Base-by-base conservation (phyloP, 2,797 vertebrate species). In the Hyperoplus immaculatus region DNA sequence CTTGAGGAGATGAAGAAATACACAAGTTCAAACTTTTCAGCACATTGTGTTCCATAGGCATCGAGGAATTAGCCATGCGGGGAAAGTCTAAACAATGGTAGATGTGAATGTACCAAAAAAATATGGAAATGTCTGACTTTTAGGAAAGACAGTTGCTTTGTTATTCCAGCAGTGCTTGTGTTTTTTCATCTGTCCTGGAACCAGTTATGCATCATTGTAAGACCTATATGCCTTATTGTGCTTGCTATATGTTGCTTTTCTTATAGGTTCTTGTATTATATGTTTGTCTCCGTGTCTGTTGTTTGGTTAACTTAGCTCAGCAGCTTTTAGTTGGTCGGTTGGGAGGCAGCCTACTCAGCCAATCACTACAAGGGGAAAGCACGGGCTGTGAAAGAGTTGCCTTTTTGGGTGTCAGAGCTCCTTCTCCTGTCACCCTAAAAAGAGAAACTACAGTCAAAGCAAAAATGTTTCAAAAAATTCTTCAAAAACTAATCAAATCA, bases 1-100 rank as follows among this genome's bases (percentile, higher is more conserved):
- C n/a, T 66, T 59, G 72, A 85, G 69, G 56, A 74, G 36, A 76
- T 72, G 58, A 80, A 82, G 39, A 85, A 90, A 87, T 80, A 66
- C 71, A 84, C 67, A 68, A 69, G 69, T 75, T 89, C 77, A 82
- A 79, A 63, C 49, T 78, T 59, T 88, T 82, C 55, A 58, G 12
- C 58, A 88, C 83, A 83, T 42, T 8, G 13, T 38, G 21, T 11
- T 68, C 65, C 18, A 29, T 43, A 80, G 75, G 54, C 69, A 53
- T n/a, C 0, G 6, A 10, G 42, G 9, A 9, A 10, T 43, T 64
- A 59, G 13, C 56, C 11, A 43, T 39, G 65, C 6, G 47, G 51
- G 29, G 41, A 63, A 50, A 69, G 65, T 76, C 74, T 51, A 53
- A 77, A 83, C 72, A 69, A 58, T 67, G 56, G 77, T 29, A 13